Evolutionary conservation across 2,888 invertebrate species (phyloP).

Genomic region (Athalia rosae): DNA sequence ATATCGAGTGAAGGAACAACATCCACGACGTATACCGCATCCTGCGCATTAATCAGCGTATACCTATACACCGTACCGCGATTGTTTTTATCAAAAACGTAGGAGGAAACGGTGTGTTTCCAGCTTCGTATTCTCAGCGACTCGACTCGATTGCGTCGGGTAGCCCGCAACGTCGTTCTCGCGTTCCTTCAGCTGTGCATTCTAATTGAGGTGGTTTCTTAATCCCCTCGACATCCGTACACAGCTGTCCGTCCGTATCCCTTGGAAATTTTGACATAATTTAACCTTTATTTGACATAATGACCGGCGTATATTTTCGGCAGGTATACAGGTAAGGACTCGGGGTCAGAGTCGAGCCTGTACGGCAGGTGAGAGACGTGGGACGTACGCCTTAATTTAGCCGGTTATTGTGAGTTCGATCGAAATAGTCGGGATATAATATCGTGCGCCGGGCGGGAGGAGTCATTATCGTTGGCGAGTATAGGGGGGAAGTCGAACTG

Average conservation of each 20-base stretch:
- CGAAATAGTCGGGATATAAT: neutral
- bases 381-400: conserved; percentile 25
- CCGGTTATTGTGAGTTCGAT: neutral
- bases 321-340: neutral
- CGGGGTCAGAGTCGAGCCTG: neutral
- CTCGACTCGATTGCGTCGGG: too few relatives aligned
- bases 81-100: too few relatives aligned
- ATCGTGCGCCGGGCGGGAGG: neutral
- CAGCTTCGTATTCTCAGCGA: too few relatives aligned
- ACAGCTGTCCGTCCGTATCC: neutral
- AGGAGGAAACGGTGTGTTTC: too few relatives aligned
- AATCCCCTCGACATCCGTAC: neutral
- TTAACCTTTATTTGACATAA: neutral
- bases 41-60: too few relatives aligned
- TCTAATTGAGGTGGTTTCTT: neutral
- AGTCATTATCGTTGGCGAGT: neutral
- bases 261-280: conserved; percentile 10
- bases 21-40: too few relatives aligned
- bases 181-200: too few relatives aligned
- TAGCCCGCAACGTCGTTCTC: too few relatives aligned
- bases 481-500: conserved; percentile 3
- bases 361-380: conserved; percentile 10
- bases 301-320: conserved; percentile 4
- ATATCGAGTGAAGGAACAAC: too few relatives aligned
- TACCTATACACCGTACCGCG: too few relatives aligned